Evolutionary conservation across 2,113 vertebrate species (phyloP).

Genomic region (Pipa parva): DNA sequence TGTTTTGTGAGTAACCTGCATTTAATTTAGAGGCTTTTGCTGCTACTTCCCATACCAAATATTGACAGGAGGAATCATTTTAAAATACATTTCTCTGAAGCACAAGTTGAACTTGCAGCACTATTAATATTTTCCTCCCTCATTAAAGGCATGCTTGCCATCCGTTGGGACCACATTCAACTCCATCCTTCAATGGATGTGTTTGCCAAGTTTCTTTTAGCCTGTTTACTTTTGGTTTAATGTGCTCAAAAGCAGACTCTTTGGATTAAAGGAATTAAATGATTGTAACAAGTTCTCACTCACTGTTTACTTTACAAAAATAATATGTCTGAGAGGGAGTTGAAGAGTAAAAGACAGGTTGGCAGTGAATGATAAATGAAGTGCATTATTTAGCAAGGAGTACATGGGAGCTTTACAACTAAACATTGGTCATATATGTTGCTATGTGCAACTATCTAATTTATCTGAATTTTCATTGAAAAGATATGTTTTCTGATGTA

Average conservation of each 20-base stretch:
- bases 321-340: not conserved
- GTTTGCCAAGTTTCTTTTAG: conserved; percentile 36
- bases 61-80: not conserved
- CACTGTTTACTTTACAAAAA: conserved; percentile 14
- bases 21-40: not conserved
- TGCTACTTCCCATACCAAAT: not conserved
- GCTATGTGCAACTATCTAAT: too few species aligned
- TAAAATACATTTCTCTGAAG: not conserved
- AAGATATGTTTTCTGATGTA: too few species aligned
- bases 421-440: too few species aligned
- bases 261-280: not conserved
- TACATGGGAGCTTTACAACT: too few species aligned
- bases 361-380: too few species aligned
- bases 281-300: not conserved
- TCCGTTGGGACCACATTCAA: conserved; percentile 17
- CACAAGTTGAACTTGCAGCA: not conserved
- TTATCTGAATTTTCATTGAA: too few species aligned
- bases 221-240: not conserved
- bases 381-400: too few species aligned
- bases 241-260: conserved; percentile 17
- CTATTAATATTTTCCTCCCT: not conserved
- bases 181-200: not conserved
- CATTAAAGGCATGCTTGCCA: conserved; percentile 23
- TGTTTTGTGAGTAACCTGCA: not conserved
- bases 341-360: not conserved